Base-by-base conservation (phyloP, 2,797 vertebrate species). In the Aldrovandia affinis region DNA sequence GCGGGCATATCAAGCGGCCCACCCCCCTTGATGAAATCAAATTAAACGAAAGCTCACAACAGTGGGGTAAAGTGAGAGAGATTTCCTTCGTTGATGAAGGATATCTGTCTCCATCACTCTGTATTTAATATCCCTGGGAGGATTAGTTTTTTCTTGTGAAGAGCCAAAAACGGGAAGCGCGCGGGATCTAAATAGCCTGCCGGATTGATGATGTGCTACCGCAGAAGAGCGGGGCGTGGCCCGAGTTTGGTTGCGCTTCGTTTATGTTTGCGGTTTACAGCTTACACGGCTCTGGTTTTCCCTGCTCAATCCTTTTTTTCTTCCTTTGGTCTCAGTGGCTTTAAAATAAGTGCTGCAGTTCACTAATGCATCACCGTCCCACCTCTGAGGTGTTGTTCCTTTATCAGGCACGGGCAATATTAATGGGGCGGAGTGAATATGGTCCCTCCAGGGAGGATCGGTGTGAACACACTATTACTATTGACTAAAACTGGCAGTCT, bases 111-210 rank as follows among this genome's bases (percentile, higher is more conserved):
- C 47, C 47, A 50, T 50, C 12, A 12, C 47, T n/a, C n/a, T 50
- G 47, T 12, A 50, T 50, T 50, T 12, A 50, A 50, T 6, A 12
- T 50, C 47, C 47, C 47, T 50, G 15, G 68, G 33, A 33, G 20
- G n/a, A n/a, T n/a, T n/a, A n/a, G 36, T 20, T 70, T 70, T 59
- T 7, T 70, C 39, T 70, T 39, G 14, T 39, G 33, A 70, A 55
- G 70, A 55, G 33, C 44, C 52, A 54, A 50, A 39, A 33, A 70
- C 30, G 1, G 20, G 68, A 75, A 52, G 70, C 12, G 0, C 36
- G 50, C 77, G 82, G 82, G 73, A 83, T 83, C 55, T 39, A 75
- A 77, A 83, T 75, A 77, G 57, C 36, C 18, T 7, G 25, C 10
- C 59, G 7, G 68, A 33, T 39, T 22, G 68, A 70, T 22, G 68